phyloP scores from a whole-genome alignment of 2,888 invertebrate genomes.

The Hyles lineata region DNA sequence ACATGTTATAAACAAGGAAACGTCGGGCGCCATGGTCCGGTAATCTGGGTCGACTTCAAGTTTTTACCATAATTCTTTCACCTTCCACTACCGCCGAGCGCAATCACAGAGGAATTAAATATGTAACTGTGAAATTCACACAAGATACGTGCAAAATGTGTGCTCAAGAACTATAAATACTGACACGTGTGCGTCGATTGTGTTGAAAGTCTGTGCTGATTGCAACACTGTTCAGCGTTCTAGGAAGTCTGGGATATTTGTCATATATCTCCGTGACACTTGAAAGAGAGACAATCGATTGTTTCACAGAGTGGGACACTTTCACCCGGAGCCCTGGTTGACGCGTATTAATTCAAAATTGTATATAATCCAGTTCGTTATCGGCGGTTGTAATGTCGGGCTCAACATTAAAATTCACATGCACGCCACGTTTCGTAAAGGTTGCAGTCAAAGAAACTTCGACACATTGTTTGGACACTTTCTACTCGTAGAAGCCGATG shows the following conservation, averaged over 20 bases:
- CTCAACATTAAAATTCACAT: slow-evolving; percentile 67
- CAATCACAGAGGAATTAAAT: slow-evolving; percentile 26
- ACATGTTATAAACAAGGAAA: slow-evolving; percentile 65
- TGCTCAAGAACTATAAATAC: neutral
- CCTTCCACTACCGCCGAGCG: slow-evolving; percentile 51
- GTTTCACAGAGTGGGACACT: slow-evolving; percentile 76
- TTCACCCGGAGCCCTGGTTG: slow-evolving; percentile 65
- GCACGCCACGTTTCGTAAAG: slow-evolving; percentile 68
- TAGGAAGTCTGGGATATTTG: slow-evolving; percentile 66
- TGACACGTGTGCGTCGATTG: slow-evolving; percentile 35
- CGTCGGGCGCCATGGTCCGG: slow-evolving; percentile 50
- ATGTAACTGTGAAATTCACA: slow-evolving; percentile 8
- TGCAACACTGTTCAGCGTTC: slow-evolving; percentile 53
- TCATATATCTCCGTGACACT: slow-evolving; percentile 74
- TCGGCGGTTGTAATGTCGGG: slow-evolving; percentile 64
- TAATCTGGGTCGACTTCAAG: slow-evolving; percentile 69
- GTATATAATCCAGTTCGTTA: slow-evolving; percentile 72
- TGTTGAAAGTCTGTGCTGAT: slow-evolving; percentile 52
- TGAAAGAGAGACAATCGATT: slow-evolving; percentile 74
- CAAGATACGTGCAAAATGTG: neutral
- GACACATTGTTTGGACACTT: slow-evolving; percentile 72
- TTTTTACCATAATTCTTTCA: slow-evolving; percentile 69
- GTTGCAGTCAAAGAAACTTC: slow-evolving; percentile 60
- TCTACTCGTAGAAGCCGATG: slow-evolving; percentile 56
- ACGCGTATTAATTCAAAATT: slow-evolving; percentile 68